Base-by-base conservation (phyloP, 2,113 vertebrate species). In the Mesoclemmys tuberculata region DNA sequence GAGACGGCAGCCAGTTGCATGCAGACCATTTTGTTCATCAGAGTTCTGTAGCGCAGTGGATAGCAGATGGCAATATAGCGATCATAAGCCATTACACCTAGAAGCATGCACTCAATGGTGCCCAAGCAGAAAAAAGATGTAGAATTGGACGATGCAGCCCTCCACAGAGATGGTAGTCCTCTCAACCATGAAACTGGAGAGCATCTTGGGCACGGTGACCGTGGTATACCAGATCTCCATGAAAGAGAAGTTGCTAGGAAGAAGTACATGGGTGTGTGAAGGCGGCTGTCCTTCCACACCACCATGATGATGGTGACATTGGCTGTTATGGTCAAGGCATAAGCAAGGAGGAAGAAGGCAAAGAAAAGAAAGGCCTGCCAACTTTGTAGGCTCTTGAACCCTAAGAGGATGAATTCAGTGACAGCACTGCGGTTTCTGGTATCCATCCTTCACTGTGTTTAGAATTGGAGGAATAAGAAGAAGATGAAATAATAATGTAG, bases 171-270 rank as follows among this genome's bases (percentile, higher is more conserved):
- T 97, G 19, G 80, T 93, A 56, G 95, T 97, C 16, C 94, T 90
- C 8, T 6, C 89, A 24, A 31, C 75, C 58, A 88, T 75, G n/a
- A 97, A 91, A 31, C 94, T 96, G 61, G 91, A 88, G 11, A 97
- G 55, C 94, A 95, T 96, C 84, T 97, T 93, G 55, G 95, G 93
- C n/a, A 96, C 81, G 2, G 95, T 97, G 77, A 94, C 95, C 3
- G 92, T 97, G 18, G 93, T 96, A 18, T 86, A 96, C 87, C 93
- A 96, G 84, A 97, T 85, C 44, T 97, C 95, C 87, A 94, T 81
- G 78, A 97, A 77, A 31, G 96, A 95, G 8, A 97, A 95, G 31
- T 95, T 97, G 3, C 95, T 94, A 55, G 96, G 87, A 93, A 97
- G 84, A 96, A 96, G 82, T 97, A 97, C 95, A 96, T 94, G 77